phyloP scores from a whole-genome alignment of 2,888 invertebrate species.

The Macropis europaea region DNA sequence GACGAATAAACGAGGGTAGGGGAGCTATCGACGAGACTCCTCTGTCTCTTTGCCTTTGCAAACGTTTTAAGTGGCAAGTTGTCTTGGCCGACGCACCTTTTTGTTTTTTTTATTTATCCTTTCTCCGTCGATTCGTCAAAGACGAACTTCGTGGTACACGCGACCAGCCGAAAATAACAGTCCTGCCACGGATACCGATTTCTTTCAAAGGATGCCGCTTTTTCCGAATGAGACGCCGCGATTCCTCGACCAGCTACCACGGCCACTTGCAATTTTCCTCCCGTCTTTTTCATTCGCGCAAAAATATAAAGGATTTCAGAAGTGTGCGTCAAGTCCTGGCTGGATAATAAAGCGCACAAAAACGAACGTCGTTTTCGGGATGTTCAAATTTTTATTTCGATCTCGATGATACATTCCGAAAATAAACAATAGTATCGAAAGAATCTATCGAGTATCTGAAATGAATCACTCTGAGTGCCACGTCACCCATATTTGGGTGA shows the following conservation, averaged over 20 bases:
- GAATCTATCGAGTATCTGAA: no score
- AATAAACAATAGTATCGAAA: no score
- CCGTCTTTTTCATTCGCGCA: neutral
- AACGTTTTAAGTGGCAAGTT: constrained; percentile 76
- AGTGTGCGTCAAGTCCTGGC: no score
- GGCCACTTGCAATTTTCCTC: neutral
- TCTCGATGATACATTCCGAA: no score
- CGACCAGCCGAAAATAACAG: constrained; percentile 42
- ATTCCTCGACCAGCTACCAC: neutral
- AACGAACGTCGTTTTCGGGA: no score
- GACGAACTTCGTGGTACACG: constrained; percentile 43
- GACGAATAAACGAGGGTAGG: constrained; percentile 59
- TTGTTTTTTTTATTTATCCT: no score
- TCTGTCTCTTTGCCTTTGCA: constrained; percentile 55
- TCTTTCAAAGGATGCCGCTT: constrained; percentile 32
- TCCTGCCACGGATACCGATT: constrained; percentile 23
- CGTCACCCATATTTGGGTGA: no score
- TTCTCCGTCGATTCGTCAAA: constrained; percentile 54
- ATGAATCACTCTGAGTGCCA: no score
- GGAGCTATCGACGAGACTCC: constrained; percentile 54
- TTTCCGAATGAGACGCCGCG: constrained; percentile 5
- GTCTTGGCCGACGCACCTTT: constrained; percentile 48
- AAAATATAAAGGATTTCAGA: no score
- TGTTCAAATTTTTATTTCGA: no score
- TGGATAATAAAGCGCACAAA: no score